Evolutionary conservation across 2,888 invertebrate species (phyloP), one percentile per base, ranked within the genome.

Genomic region (Pegoplata infirma): DNA sequence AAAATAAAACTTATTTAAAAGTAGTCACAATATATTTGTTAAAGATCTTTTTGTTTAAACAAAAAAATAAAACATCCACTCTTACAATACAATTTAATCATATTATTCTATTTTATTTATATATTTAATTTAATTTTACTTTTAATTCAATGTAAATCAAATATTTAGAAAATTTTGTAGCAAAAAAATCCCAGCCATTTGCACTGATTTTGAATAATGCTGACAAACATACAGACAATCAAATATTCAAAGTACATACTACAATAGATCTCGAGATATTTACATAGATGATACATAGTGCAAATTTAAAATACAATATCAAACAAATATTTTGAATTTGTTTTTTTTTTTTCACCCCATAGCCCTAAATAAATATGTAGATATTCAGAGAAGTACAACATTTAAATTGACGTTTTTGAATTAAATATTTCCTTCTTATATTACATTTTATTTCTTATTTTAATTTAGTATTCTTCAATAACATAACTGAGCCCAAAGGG

Each of bases 111-210:
- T 61, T 28, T 68, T n/a, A n/a, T 75, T 55, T 63, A 75, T 47
- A 66, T 47, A n/a, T 44, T n/a, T 36, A 56, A 14, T 63, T 12
- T 23, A 51, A 59, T 64, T 2, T 58, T 53, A 32, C 36, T 55
- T 36, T 53, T 77, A 61, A 72, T 67, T 51, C 73, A 67, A 71
- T 74, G 68, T 51, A 75, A 75, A 69, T 66, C 49, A 79, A 79
- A 75, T 75, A 79, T 75, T 79, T 79, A 8, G 14, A 75, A 79
- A 56, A 79, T 79, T 61, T 66, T 66, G 44, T 36, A 49, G 56
- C 66, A 46, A 46, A 67, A 59, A 72, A 75, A 71, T 78, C 74
- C 69, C 78, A 74, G 78, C 64, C 74, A 69, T 63, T 75, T 55
- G 71, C 12, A 75, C 49, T 49, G 71, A 71, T 51, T 74, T 74